Conservation (phyloP, 2,113 vertebrate genomes). For the Entelurus aequoreus region DNA sequence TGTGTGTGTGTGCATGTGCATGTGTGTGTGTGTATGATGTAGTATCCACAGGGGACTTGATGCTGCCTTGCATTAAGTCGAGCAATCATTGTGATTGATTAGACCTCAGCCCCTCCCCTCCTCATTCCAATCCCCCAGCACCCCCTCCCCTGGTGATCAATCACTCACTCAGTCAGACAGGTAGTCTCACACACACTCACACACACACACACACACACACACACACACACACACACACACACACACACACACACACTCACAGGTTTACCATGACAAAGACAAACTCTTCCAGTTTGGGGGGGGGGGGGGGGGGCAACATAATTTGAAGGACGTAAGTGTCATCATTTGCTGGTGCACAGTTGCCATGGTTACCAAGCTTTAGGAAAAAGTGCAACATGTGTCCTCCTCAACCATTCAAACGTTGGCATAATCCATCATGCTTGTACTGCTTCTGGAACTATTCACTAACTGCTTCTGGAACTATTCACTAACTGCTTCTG, state of each 20-base stretch:
- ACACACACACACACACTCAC: background rate
- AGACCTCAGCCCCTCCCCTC: slow-evolving; percentile 33
- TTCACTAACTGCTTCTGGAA: no score
- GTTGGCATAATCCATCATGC: no score
- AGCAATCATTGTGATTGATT: slow-evolving; percentile 68
- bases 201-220: no score
- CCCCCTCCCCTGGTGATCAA: slow-evolving; percentile 44
- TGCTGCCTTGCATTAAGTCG: slow-evolving; percentile 31
- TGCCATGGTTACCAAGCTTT: slow-evolving; percentile 1
- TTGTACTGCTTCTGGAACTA: no score
- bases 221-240: slow-evolving; percentile 30
- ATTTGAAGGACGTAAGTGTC: background rate
- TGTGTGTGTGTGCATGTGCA: background rate
- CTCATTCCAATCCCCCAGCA: slow-evolving; percentile 45
- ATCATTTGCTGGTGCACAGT: background rate
- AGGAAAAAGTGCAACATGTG: no score
- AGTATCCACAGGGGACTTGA: slow-evolving; percentile 39
- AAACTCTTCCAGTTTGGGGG: background rate
- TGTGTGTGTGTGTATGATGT: slow-evolving; percentile 18
- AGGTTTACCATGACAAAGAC: slow-evolving; percentile 11
- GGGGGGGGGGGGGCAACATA: background rate
- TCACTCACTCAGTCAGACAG: slow-evolving; percentile 54
- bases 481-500: no score
- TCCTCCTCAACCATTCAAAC: no score
- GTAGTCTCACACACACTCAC: slow-evolving; percentile 47